Conservation (phyloP, 1,140 invertebrate species). For the Coelopa frigida region DNA sequence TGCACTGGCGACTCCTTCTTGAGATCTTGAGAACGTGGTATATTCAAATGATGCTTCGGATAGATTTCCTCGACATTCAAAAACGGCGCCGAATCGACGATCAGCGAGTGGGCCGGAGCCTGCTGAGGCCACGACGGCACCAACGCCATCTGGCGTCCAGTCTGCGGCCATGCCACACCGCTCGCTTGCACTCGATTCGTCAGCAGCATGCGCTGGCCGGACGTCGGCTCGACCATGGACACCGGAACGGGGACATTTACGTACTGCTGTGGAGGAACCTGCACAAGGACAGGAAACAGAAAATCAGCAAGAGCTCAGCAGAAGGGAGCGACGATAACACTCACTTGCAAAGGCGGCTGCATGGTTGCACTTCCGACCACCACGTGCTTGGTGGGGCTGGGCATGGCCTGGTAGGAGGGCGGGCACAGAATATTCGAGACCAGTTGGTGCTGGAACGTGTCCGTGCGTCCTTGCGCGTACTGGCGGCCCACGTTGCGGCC, state of each 20-base stretch:
- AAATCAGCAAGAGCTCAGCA: too few relatives aligned
- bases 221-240: slow-evolving; percentile 73
- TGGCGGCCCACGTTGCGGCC: slow-evolving; percentile 62
- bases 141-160: slow-evolving; percentile 72
- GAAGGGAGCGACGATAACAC: not conserved
- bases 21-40: slow-evolving; percentile 43
- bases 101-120: slow-evolving; percentile 67
- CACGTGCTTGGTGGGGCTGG: slow-evolving; percentile 77
- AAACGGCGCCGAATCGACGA: slow-evolving; percentile 70
- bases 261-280: slow-evolving; percentile 75
- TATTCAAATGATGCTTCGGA: slow-evolving; percentile 44
- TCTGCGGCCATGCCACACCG: slow-evolving; percentile 62
- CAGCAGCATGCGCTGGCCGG: slow-evolving; percentile 60
- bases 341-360: slow-evolving; percentile 49
- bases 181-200: slow-evolving; percentile 69
- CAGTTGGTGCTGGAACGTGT: slow-evolving; percentile 77
- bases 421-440: slow-evolving; percentile 89
- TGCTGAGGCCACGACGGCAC: slow-evolving; percentile 85
- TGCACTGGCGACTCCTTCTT: slow-evolving; percentile 45
- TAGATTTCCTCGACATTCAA: slow-evolving; percentile 54
- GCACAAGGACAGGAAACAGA: too few relatives aligned
- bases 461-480: slow-evolving; percentile 56
- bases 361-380: slow-evolving; percentile 71
- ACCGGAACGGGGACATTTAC: slow-evolving; percentile 65
- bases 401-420: slow-evolving; percentile 74